phyloP scores from a whole-genome alignment of 2,797 vertebrate species.

The Rhynchotus rufescens region DNA sequence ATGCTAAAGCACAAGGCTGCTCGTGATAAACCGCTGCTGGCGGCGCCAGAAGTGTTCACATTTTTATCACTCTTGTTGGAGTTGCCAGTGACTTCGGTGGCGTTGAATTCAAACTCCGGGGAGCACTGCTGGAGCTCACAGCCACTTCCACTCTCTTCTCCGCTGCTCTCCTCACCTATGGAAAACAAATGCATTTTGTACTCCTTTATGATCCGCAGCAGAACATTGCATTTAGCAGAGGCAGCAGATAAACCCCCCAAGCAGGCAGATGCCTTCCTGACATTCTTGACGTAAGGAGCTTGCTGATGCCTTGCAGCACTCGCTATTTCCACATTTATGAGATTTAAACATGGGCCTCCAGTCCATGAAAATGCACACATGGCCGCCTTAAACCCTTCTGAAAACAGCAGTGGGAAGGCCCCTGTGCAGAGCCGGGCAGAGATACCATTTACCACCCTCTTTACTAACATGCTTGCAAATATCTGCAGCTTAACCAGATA shows the following conservation, averaged over 20 bases:
- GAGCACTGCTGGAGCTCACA: conserved; percentile 87
- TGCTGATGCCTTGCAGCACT: background rate
- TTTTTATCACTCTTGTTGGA: conserved; percentile 66
- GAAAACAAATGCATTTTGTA: background rate
- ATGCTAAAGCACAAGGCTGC: conserved; percentile 71
- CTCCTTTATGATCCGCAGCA: background rate
- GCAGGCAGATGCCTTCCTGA: background rate
- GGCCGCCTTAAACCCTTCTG: too few relatives aligned
- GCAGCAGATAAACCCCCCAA: background rate
- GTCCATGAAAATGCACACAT: too few relatives aligned
- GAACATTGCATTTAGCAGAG: background rate
- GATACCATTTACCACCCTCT: accelerated
- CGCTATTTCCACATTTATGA: background rate
- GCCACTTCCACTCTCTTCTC: conserved; percentile 93
- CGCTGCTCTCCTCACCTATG: conserved; percentile 84
- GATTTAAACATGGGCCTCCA: background rate
- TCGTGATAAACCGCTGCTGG: conserved; percentile 46
- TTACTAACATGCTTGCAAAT: background rate
- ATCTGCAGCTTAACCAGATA: conserved; percentile 4
- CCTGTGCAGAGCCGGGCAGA: background rate
- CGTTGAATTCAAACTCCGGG: conserved; percentile 87
- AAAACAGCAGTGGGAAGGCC: background rate
- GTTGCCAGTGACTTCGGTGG: conserved; percentile 71
- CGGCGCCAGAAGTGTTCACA: conserved; percentile 35
- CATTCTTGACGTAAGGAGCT: too few relatives aligned